These are phyloP conservation scores for Aphelinus certus DNA, from an alignment of 1,140 invertebrate genomes.

Conservation along the genomic window DNA sequence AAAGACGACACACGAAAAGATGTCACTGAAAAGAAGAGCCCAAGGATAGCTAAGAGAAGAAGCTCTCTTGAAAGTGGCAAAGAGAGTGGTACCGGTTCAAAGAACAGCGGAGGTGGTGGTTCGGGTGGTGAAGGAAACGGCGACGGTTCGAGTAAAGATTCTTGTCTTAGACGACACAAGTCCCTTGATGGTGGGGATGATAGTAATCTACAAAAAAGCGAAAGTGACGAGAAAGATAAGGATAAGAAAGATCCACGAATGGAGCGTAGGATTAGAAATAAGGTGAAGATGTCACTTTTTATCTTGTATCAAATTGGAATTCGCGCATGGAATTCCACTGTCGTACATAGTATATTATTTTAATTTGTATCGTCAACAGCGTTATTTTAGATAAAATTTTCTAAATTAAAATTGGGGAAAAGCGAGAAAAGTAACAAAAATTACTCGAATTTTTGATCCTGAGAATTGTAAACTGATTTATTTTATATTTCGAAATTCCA, in stretches of 20 bases:
- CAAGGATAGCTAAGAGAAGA: slow-evolving; percentile 61
- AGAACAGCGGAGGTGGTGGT: not conserved
- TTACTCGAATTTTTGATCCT: no score
- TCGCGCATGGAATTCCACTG: no score
- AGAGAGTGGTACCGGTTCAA: slow-evolving; percentile 55
- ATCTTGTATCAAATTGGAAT: no score
- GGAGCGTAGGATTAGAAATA: slow-evolving; percentile 74
- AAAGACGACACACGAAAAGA: slow-evolving; percentile 1
- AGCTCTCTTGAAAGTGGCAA: slow-evolving; percentile 70
- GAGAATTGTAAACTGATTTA: no score
- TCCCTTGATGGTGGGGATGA: slow-evolving; percentile 70
- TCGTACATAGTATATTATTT: no score
- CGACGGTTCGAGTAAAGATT: slow-evolving; percentile 59
- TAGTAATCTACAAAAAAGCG: slow-evolving; percentile 67
- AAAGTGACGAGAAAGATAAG: slow-evolving; percentile 61
- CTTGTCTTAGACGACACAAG: slow-evolving; percentile 66
- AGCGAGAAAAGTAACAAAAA: no score
- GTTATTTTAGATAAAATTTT: no score
- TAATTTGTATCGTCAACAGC: no score
- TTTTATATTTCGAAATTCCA: no score
- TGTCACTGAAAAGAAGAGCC: slow-evolving; percentile 51
- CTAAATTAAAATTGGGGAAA: no score
- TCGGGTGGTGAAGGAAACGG: slow-evolving; percentile 55
- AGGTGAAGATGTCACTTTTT: slow-evolving; percentile 58
- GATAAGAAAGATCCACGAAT: slow-evolving; percentile 68